A percentile compares a stretch with the other conserved stretches of the same genome.
These are phyloP conservation scores for Ibidorhyncha struthersii DNA, from an alignment of 2,113 vertebrate species.

Conservation along the genomic window DNA sequence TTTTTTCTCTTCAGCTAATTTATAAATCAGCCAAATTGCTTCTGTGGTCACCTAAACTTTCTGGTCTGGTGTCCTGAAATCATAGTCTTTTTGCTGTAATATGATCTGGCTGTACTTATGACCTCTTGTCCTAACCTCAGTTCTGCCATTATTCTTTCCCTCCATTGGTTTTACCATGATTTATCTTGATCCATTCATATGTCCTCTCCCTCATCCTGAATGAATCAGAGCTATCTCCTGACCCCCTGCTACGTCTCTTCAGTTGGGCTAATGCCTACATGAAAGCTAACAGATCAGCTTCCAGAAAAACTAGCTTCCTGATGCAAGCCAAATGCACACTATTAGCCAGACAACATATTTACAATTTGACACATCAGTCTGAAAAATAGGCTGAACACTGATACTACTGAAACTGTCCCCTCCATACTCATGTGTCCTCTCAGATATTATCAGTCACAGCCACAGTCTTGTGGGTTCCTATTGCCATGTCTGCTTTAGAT, in stretches of 20 bases:
- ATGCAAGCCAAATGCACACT: not conserved
- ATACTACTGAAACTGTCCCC: not conserved
- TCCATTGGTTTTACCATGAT: not conserved
- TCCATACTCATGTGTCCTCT: fast-evolving
- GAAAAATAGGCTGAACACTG: not conserved
- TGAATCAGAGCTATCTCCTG: not conserved
- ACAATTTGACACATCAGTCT: not conserved
- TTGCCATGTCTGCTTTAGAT: not conserved
- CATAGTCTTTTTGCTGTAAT: not conserved
- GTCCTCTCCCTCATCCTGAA: not conserved
- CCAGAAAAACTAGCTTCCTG: not conserved
- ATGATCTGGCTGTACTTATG: not conserved
- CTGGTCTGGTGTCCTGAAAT: not conserved
- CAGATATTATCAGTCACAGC: not conserved
- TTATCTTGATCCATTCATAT: not conserved
- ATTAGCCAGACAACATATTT: not conserved
- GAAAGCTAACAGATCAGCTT: not conserved
- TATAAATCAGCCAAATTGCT: constrained; percentile 8
- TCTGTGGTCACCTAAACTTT: not conserved
- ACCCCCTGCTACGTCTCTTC: not conserved
- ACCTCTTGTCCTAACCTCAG: not conserved
- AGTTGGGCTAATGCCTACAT: not conserved
- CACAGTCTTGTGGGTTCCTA: not conserved
- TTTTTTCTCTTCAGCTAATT: constrained; percentile 17
- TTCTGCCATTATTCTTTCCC: not conserved